Evolutionary conservation across 2,797 vertebrate genomes (phyloP).

Genomic region (Ceryle rudis): DNA sequence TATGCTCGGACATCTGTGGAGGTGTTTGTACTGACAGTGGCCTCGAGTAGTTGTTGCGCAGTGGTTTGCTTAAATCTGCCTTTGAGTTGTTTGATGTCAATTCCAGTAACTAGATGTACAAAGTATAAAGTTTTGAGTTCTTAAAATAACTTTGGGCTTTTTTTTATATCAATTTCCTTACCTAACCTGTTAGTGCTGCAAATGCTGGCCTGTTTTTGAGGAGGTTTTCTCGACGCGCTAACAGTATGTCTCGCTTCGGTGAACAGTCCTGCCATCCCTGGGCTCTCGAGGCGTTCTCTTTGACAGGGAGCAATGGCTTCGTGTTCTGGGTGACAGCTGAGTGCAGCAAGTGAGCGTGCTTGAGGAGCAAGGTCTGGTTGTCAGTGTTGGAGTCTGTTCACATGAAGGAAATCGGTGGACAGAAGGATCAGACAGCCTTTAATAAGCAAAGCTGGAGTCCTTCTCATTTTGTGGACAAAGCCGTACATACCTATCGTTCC

Average conservation of each 20-base stretch:
- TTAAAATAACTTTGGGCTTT: neutral
- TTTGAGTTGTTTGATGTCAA: neutral
- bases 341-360: neutral
- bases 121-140: neutral
- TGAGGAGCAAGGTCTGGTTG: neutral
- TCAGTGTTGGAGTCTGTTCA: neutral
- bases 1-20: accelerated
- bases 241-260: neutral
- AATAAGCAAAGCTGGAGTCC: neutral
- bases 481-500: conserved; percentile 21
- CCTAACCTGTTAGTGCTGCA: neutral
- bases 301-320: neutral
- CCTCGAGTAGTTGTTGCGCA: neutral
- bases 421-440: neutral
- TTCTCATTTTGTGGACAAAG: neutral
- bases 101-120: neutral
- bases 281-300: neutral
- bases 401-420: neutral
- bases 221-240: neutral
- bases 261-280: neutral
- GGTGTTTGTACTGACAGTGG: neutral
- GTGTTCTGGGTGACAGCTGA: neutral
- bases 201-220: neutral
- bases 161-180: neutral
- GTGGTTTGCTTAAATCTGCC: neutral